Conservation (phyloP, 2,797 vertebrate genomes). For the Pseudochaenichthys georgianus region DNA sequence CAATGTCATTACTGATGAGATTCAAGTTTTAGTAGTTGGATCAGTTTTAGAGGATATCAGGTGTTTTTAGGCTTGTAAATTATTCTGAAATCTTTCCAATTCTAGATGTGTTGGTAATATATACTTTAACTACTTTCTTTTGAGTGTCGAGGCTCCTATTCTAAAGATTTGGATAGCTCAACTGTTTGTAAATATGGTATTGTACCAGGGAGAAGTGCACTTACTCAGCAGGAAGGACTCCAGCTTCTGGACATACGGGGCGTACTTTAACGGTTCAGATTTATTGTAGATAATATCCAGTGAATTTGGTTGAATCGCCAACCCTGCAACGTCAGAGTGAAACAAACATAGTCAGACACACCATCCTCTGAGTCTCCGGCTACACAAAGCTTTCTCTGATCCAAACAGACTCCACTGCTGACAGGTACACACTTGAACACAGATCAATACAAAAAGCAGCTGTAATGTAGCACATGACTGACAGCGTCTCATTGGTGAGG, state of each 20-base stretch:
- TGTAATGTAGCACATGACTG: slow-evolving; percentile 52
- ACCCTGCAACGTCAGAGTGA: slow-evolving; percentile 79
- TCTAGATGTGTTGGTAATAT: too few species aligned
- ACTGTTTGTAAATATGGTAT: too few species aligned
- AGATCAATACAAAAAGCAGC: slow-evolving; percentile 64
- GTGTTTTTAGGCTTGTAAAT: too few species aligned
- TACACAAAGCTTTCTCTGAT: slow-evolving; percentile 29
- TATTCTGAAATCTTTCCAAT: too few species aligned
- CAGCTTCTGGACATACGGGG: slow-evolving; percentile 84
- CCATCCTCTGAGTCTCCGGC: background rate
- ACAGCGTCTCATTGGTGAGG: slow-evolving; percentile 30
- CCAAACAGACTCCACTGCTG: slow-evolving; percentile 18
- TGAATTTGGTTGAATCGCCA: slow-evolving; percentile 92
- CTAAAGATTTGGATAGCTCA: too few species aligned
- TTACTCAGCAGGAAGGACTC: slow-evolving; percentile 90
- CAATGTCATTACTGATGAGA: too few species aligned
- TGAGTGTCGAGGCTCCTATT: too few species aligned
- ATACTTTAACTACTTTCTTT: too few species aligned
- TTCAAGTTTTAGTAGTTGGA: too few species aligned
- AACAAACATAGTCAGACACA: slow-evolving; percentile 4
- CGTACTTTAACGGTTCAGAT: slow-evolving; percentile 83
- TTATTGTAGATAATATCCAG: slow-evolving; percentile 89
- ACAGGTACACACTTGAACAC: slow-evolving; percentile 61
- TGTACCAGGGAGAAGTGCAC: slow-evolving; percentile 54
- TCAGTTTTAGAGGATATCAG: too few species aligned